A percentile compares a stretch with the other conserved stretches of the same genome.
Conservation (phyloP, 2,797 vertebrate species). For the Tapirus indicus region DNA sequence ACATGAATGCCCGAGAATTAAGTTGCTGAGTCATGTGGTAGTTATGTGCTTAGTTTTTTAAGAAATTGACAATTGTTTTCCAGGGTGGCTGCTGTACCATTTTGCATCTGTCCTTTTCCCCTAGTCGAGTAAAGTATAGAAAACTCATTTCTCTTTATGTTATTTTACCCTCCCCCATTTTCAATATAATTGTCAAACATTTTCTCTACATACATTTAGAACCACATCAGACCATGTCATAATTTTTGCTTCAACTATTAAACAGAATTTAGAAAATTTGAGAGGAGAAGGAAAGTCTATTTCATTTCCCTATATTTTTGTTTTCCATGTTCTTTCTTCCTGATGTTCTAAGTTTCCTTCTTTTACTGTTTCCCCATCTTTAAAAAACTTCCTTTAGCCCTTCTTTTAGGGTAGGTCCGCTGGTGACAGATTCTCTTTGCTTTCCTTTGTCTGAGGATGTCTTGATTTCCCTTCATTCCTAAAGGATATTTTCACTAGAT, state of each 20-base stretch:
- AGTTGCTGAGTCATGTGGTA: not conserved
- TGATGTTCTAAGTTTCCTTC: not conserved
- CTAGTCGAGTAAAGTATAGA: not conserved
- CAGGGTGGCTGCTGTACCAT: not conserved
- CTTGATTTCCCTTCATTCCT: not conserved
- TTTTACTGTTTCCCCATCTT: not conserved
- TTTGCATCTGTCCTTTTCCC: not conserved
- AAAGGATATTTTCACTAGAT: constrained; percentile 18
- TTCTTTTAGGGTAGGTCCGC: not conserved
- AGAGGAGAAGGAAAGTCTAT: not conserved
- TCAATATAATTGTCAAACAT: not conserved
- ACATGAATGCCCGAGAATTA: not conserved
- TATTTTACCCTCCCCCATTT: not conserved
- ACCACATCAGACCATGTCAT: not conserved
- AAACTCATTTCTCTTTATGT: not conserved
- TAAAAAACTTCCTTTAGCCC: not conserved
- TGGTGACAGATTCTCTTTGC: not conserved
- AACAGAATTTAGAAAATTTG: not conserved
- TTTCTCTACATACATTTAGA: not conserved
- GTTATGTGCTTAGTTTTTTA: not conserved
- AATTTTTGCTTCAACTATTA: not conserved
- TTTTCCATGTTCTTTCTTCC: not conserved
- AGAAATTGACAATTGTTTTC: not conserved
- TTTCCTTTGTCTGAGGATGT: not conserved
- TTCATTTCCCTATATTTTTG: not conserved